These are phyloP conservation scores for Aphaenogaster ashmeadi DNA, from an alignment of 1,140 invertebrate species.

Conservation along the genomic window DNA sequence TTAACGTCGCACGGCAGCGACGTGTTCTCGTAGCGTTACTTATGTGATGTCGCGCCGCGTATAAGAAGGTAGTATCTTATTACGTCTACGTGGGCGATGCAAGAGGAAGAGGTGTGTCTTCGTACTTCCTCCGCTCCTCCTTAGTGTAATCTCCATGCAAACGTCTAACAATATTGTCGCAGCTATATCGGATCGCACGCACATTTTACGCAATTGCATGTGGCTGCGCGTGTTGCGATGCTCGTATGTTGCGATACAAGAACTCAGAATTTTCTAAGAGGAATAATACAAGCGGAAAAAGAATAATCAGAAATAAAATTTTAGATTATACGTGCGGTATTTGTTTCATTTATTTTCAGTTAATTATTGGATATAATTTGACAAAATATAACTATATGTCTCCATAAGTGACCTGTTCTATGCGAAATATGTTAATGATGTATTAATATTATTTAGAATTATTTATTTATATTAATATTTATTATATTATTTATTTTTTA, in stretches of 20 bases:
- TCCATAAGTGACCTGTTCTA: neutral
- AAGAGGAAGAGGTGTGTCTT: slow-evolving; percentile 43
- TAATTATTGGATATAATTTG: neutral
- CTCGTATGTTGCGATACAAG: neutral
- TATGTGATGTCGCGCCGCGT: slow-evolving; percentile 25
- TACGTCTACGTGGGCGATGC: slow-evolving; percentile 37
- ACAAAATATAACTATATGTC: neutral
- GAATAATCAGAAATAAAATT: neutral
- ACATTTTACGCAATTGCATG: slow-evolving; percentile 49
- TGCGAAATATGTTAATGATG: neutral
- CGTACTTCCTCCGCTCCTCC: neutral
- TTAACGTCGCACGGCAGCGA: slow-evolving; percentile 43
- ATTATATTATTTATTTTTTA: neutral
- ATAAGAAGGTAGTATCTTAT: slow-evolving; percentile 31
- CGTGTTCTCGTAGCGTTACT: slow-evolving; percentile 22
- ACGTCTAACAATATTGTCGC: slow-evolving; percentile 40
- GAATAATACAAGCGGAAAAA: neutral
- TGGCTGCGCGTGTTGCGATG: neutral
- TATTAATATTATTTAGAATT: slow-evolving; percentile 4
- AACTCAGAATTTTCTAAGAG: slow-evolving; percentile 15
- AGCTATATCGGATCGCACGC: slow-evolving; percentile 14
- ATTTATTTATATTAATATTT: no score
- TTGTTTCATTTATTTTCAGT: neutral
- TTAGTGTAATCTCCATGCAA: slow-evolving; percentile 53
- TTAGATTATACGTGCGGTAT: neutral